Evolutionary conservation across 2,888 invertebrate species (phyloP), one percentile per base, ranked within the genome.

Genomic region (Hyalella azteca): DNA sequence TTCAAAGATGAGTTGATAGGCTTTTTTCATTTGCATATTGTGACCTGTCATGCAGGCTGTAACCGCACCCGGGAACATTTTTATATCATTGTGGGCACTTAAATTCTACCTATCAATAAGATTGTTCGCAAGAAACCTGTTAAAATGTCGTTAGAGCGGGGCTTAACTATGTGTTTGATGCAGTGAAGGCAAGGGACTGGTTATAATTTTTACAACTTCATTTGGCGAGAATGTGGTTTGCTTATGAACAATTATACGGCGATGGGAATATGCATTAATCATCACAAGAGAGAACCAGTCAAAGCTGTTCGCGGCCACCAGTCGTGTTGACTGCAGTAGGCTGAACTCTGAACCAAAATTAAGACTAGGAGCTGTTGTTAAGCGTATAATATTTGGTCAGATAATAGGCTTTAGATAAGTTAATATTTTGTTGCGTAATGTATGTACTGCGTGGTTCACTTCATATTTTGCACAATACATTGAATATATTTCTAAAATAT

Each of bases 181-280:
- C n/a, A n/a, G n/a, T n/a, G 5, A 22, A 22, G 54, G 29, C 54
- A 7, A 45, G 54, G 54, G 29, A 29, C 11, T 54, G 22, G 54
- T 54, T 13, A 54, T 26, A 22, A 54, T 54, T 54, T 54, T 54
- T 54, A 54, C 54, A 54, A 54, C 54, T 54, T 54, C 54, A 54
- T 54, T 22, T 54, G 22, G 54, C 29, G 54, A 26, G n/a, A n/a
- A n/a, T n/a, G n/a, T n/a, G n/a, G n/a, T n/a, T 29, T 54, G 9
- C 7, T 19, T n/a, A 7, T 54, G 3, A 54, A 7, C 26, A 26
- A 54, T 54, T 54, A 26, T 54, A 54, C 29, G 54, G 54, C 54
- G 22, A 13, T 4, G 54, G 54, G 29, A 54, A 54, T 54, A 26
- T 54, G 54, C 54, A 54, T 54, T 5, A 26, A n/a, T n/a, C n/a